Evolutionary conservation across 1,140 invertebrate species (phyloP), one percentile per base, ranked within the genome.

Genomic region (Cydia splendana): DNA sequence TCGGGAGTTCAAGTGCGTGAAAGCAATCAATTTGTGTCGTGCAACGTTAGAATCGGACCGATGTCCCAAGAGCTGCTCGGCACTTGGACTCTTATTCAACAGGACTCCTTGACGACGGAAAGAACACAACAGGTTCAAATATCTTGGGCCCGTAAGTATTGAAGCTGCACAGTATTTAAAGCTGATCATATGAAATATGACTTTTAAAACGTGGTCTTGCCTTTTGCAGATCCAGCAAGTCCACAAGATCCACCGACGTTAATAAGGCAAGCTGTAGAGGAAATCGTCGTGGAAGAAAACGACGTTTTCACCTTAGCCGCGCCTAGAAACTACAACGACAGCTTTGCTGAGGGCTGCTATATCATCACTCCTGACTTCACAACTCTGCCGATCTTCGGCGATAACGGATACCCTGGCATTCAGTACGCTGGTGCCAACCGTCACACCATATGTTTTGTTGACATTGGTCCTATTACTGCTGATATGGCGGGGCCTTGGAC

Each of bases 91-190:
- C 67, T 71, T 38, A 38, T 71, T 4, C 67, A 71, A 71, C 67
- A 71, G 30, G 67, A 71, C 67, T 71, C 67, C n/a, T 15, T 18
- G 2, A 71, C 67, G 5, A 71, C 67, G 4, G 67, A 71, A 18
- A 71, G 67, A 71, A 42, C 15, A 45, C 67, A 71, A 38, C 1
- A n/a, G 6, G 34, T 38, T 71, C 30, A 34, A 38, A 71, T 71
- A 38, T 71, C 67, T 38, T 71, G 67, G 67, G 67, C 67, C 18
- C 67, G 67, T 71, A 18, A 71, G 67, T 69, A n/a, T 24, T 62
- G 10, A 62, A 62, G 57, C 45, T 48, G 12, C 13, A 48, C 38
- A 10, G 38, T 57, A 57, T 13, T 18, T 18, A 18, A 18, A 57
- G 45, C 15, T 48, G 45, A 48, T 48, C 45, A 48, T 48, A 48